Evolutionary conservation across 2,888 invertebrate genomes (phyloP).

Genomic region (Petrolisthes manimaculis): DNA sequence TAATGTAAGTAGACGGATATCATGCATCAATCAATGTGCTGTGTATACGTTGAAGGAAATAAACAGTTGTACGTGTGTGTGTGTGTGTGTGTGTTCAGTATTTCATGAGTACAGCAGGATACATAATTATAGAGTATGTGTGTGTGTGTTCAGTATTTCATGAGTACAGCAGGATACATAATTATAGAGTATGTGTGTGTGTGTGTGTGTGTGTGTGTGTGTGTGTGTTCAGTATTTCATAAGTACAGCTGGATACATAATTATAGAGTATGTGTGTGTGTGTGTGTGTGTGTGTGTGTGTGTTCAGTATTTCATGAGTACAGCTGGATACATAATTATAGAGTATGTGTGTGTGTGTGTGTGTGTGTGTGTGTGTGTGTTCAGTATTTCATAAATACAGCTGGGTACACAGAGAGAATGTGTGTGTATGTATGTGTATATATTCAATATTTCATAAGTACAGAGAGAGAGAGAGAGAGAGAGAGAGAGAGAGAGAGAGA

Average conservation of each 20-base stretch:
- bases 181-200: neutral
- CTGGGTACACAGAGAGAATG: neutral
- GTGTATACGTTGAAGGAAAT: too few species aligned
- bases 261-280: neutral
- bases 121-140: neutral
- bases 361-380: conserved; percentile 28
- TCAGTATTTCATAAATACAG: too few species aligned
- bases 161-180: neutral
- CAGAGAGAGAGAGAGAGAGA: neutral
- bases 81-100: conserved; percentile 2
- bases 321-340: neutral
- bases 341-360: neutral
- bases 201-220: conserved; percentile 27
- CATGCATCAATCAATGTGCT: too few species aligned
- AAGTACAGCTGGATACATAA: too few species aligned
- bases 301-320: neutral
- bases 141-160: neutral
- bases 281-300: neutral
- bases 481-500: too few species aligned
- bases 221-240: too few species aligned
- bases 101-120: neutral
- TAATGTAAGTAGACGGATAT: too few species aligned
- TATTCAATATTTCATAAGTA: conserved; percentile 52
- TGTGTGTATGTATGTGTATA: neutral
- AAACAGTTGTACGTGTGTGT: conserved; percentile 8